Evolutionary conservation across 2,113 vertebrate species (phyloP), one percentile per base, ranked within the genome.

Genomic region (Cyanoliseus patagonus): DNA sequence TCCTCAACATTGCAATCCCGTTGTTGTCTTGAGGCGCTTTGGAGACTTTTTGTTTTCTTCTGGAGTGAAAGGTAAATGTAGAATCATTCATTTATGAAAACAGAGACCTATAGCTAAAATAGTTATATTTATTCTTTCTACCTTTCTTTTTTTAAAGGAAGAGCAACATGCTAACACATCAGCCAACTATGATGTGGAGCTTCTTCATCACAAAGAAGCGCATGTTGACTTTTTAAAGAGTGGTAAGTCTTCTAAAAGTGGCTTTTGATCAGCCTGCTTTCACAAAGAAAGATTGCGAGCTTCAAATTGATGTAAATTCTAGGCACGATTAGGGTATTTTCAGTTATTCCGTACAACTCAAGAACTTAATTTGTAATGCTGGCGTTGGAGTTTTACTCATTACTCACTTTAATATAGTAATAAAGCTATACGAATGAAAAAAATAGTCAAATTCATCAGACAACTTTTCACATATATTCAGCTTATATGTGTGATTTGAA

Each of bases 101-200:
- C 7, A 13, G 11, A 61, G 44, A 35, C 17, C 27, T 59, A 35
- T 64, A 77, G 66, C 66, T 89, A 19, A 91, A 90, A 23, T 22
- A 70, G 28, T 25, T 47, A 3, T 28, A 1, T 44, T 51, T 39
- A 37, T 88, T 42, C 11, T 84, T 41, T 88, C 23, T 88, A 0
- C 70, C 20, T 83, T 87, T 93, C 7, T 92, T 95, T 97, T 97
- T 94, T 96, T 97, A 72, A 98, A 99, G 99, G 99, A 99, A 98
- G 99, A 99, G 93, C 99, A 99, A 53, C 99, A 99, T 63, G 99
- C 99, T 81, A 99, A 99, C 97, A 99, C 99, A 27, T 99, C 99
- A 12, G 99, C 99, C 85, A 99, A 99, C 97, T 99, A 99, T 8
- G 99, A 99, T 70, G 99, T 99, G 24, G 99, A 99, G 84, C 98